phyloP scores from a whole-genome alignment of 1,140 invertebrate species.

The Drosophila sulfurigaster region DNA sequence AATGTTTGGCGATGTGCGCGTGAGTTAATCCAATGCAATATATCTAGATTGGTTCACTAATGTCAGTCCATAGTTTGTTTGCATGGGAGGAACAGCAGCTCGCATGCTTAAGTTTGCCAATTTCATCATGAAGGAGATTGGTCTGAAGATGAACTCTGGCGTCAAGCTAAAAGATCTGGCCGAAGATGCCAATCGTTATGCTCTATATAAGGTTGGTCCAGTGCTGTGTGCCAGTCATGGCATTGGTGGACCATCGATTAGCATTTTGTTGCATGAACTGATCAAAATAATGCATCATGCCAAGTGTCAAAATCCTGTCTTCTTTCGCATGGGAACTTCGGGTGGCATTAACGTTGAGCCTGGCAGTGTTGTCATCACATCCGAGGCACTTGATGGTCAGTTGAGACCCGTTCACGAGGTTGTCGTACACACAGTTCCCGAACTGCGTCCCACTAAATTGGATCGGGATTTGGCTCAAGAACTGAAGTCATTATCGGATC shows the following conservation, averaged over 20 bases:
- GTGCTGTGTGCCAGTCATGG: constrained; percentile 88
- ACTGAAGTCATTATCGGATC: constrained; percentile 88
- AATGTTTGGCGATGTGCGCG: constrained; percentile 66
- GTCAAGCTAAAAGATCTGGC: constrained; percentile 50
- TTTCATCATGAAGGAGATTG: constrained; percentile 59
- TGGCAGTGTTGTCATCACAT: constrained; percentile 89
- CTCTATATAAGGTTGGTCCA: constrained; percentile 65
- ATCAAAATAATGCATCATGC: constrained; percentile 92
- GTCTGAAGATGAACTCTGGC: constrained; percentile 48
- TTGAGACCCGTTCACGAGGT: constrained; percentile 88
- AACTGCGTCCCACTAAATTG: constrained; percentile 88
- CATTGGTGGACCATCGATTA: constrained; percentile 92
- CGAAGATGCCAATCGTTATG: constrained; percentile 44
- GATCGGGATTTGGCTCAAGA: constrained; percentile 91
- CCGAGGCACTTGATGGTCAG: constrained; percentile 88
- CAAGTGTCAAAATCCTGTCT: constrained; percentile 88
- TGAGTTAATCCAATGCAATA: constrained; percentile 26
- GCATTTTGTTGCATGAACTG: constrained; percentile 91
- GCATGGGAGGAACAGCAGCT: constrained; percentile 45
- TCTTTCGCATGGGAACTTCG: constrained; percentile 91
- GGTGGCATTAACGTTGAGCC: constrained; percentile 90
- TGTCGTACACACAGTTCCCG: constrained; percentile 81
- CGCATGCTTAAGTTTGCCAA: constrained; percentile 58
- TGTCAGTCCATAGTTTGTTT: constrained; percentile 52
- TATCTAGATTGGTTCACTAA: not conserved